Evolutionary conservation across 2,113 vertebrate genomes (phyloP), one percentile per base, ranked within the genome.

Genomic region (Hiodon alosoides): DNA sequence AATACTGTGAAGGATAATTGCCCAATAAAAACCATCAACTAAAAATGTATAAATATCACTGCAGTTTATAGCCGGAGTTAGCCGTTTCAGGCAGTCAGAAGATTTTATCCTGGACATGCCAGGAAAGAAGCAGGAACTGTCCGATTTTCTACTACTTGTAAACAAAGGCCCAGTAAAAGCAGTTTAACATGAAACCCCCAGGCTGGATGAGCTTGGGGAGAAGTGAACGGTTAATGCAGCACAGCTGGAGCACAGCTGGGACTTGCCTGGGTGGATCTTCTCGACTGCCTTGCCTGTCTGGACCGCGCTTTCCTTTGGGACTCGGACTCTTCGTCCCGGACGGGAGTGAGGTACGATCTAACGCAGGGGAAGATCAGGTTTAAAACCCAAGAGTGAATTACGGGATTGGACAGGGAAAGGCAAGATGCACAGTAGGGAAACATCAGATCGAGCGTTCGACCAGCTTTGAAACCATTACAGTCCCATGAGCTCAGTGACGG

Each of bases 221-320:
- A 4, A 4, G 31, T 68, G 8, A 59, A 47, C 4, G 3, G 17
- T 64, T 13, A 64, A 64, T 2, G 5, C 3, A 3, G 16, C 47
- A 68, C 47, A 61, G 51, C 48, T 62, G 48, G 54, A 53, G 47
- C 6, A 16, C 2, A 31, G 31, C 31, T 31, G 31, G 1, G 8
- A 74, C 86, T 71, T 84, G 94, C 97, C 95, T 99, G 96, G 14
- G 97, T 99, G 82, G 97, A 99, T 87, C 97, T 94, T 90, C 97
- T 94, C 17, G 96, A 96, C 89, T 99, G 97, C 77, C 96, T 93
- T 72, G 96, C 97, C 92, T 99, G 97, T 84, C 97, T 94, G 80
- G 97, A 99, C 83, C 96, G 94, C 83, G 97, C 97, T 94, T 95
- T 98, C 90, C 97, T 96, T 90, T 99, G 96, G 80, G 97, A 98